Evolutionary conservation across 2,888 invertebrate species (phyloP).

Genomic region (Acanthosepion lycidas): DNA sequence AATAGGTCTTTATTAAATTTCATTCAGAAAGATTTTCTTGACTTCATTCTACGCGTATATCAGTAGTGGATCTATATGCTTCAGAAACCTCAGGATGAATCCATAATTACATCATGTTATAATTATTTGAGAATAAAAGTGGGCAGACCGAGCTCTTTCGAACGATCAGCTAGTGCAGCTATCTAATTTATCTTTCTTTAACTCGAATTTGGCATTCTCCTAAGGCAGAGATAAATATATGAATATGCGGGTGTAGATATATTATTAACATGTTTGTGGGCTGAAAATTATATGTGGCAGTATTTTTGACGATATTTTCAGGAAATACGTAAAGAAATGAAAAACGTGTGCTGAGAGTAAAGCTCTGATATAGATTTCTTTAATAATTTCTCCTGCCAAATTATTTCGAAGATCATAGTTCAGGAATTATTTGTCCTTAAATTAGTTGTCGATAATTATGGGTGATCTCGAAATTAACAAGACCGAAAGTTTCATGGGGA

Average conservation of each 20-base stretch:
- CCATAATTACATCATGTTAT: neutral
- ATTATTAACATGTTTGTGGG: neutral
- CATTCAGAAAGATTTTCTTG: too few relatives aligned
- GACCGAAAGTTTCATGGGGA: too few relatives aligned
- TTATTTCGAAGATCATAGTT: too few relatives aligned
- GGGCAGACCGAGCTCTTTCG: too few relatives aligned
- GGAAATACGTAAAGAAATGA: neutral
- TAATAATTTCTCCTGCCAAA: too few relatives aligned
- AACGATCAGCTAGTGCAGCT: neutral
- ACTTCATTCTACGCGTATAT: neutral
- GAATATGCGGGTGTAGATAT: neutral
- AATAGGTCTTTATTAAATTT: too few relatives aligned
- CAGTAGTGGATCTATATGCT: neutral
- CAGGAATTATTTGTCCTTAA: too few relatives aligned
- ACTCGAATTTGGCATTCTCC: neutral
- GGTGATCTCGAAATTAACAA: too few relatives aligned
- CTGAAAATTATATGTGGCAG: neutral
- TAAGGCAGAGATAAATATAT: neutral
- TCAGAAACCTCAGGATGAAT: neutral
- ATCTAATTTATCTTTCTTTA: neutral
- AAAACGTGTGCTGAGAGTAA: too few relatives aligned
- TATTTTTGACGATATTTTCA: neutral
- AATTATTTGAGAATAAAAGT: neutral
- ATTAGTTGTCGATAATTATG: too few relatives aligned
- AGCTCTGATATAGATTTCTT: too few relatives aligned